Evolutionary conservation across 2,888 invertebrate genomes (phyloP), one percentile per base, ranked within the genome.

Genomic region (Graphium colonna): DNA sequence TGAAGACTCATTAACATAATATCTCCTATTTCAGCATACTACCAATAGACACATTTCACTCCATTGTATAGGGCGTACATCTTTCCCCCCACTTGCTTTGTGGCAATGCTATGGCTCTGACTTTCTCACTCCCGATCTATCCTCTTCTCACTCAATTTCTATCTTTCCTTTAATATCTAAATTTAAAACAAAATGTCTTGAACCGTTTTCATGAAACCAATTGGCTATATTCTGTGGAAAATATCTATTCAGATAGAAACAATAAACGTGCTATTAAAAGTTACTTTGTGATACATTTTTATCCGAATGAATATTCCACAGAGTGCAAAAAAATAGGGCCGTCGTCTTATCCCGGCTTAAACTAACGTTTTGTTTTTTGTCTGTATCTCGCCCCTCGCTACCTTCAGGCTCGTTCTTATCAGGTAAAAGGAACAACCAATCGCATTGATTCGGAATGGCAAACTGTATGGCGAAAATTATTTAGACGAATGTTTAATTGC

Each of bases 391-490:
- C 91, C 92, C 92, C 91, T 92, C 92, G 93, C 93, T 91, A 92
- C 91, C 92, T 91, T 92, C 94, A 94, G 94, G 94, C 94, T 94
- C 94, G 92, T 94, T 94, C 92, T 92, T 94, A 91, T 94, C 94
- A 94, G 94, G 94, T 94, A 94, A 94, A 93, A 92, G 92, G 77
- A 72, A 80, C 68, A 77, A 76, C 78, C 74, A 76, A 80, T 82
- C 75, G 78, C 82, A 80, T 80, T 81, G 73, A 83, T 68, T 82
- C 81, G 82, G 86, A 88, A 89, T 89, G 88, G 79, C 82, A 86
- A 83, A 67, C 85, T 85, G 71, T 85, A 88, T 21, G 21, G 21
- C 21, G 21, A 21, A 21, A 21, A 21, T 21, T 21, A 21, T 21
- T n/a, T 21, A 88, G 88, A 75, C 79, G 83, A 87, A 86, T 89